Base-by-base conservation (phyloP, 2,888 invertebrate species). In the Coleophora deauratella region DNA sequence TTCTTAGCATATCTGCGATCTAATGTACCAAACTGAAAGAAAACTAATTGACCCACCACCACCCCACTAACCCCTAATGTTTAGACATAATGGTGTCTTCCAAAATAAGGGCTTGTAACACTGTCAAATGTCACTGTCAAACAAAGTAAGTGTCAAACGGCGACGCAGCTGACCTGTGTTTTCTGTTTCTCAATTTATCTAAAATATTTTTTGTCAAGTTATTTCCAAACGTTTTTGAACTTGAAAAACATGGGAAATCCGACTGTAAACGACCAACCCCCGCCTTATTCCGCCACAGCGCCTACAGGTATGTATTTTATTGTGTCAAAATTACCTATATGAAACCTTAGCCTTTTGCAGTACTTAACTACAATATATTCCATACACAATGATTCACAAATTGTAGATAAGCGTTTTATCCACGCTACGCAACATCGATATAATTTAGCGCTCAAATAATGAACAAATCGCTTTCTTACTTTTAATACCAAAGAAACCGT, bases 271-370 rank as follows among this genome's bases (percentile, higher is more conserved):
- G 84, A 76, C 30, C 79, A 76, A 41, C 88, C 88, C 9, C 88
- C 88, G 1, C 87, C 88, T 6, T 88, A 88, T 57, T 86, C 87
- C 0, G 87, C 87, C 12, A 56, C 74, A 11, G 51, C 69, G 42
- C 65, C 62, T 32, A 66, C 70, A 66, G 74, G 84, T 82, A 65
- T 59, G 52, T 37, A 31, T 12, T 40, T 43, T 44, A 41, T 34
- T 21, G 21, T 40, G 33, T 31, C 37, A 38, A 35, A 47, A 53
- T 53, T 54, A n/a, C n/a, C n/a, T n/a, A 46, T 51, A 44, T 40
- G 54, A 62, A 62, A 57, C 54, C 54, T 37, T 58, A 52, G 32
- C 44, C 27, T 32, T 33, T 36, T 33, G 39, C 46, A 40, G 44
- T 50, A 44, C 21, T 37, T 21, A 15, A 30, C 33, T 27, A n/a